Percentiles rank a stretch among this genome's conserved stretches.
Conservation (phyloP, 2,797 vertebrate genomes). For the Furcifer pardalis region DNA sequence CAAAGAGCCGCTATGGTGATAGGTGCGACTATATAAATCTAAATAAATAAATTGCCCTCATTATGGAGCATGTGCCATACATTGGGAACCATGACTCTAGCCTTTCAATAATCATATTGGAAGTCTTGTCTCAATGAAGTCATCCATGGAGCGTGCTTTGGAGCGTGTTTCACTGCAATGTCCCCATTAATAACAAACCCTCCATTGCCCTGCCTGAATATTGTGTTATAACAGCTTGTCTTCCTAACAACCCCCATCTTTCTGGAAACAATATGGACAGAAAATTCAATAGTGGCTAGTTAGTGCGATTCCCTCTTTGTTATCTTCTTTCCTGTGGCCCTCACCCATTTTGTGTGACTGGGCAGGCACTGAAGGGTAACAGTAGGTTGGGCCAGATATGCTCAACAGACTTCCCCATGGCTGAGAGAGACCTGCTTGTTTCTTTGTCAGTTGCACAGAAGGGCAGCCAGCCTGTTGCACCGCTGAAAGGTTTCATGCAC, state of each 20-base stretch:
- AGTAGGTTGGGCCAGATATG: not conserved
- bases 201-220: not conserved
- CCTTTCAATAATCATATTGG: not conserved
- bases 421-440: not conserved
- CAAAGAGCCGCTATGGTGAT: no score
- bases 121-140: not conserved
- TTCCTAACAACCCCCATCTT: constrained; percentile 8
- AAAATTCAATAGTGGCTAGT: not conserved
- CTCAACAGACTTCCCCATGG: not conserved
- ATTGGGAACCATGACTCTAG: no score
- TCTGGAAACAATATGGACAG: not conserved
- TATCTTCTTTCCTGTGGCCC: not conserved
- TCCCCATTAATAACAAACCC: constrained; percentile 10
- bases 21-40: no score
- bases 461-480: not conserved
- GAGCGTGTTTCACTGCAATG: not conserved
- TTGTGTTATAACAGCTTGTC: constrained; percentile 4
- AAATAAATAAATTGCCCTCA: no score
- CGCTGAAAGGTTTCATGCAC: not conserved
- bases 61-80: no score
- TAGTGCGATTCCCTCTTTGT: not conserved
- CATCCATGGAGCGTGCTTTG: not conserved
- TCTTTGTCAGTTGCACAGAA: not conserved
- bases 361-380: not conserved
- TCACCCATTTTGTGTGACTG: not conserved